Conservation (phyloP, 2,113 vertebrate species). For the Chlamydotis undulata region DNA sequence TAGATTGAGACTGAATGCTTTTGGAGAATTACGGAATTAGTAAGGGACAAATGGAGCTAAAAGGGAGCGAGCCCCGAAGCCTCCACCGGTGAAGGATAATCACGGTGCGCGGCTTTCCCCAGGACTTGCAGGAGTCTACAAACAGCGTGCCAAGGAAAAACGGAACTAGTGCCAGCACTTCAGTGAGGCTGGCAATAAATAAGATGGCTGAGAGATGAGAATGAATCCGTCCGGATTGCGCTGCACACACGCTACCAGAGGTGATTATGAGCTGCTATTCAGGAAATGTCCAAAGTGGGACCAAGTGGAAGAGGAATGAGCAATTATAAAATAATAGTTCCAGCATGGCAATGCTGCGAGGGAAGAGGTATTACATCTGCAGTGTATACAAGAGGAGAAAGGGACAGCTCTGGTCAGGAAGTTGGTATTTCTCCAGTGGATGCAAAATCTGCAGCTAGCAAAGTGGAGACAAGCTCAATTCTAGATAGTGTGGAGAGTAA, state of each 20-base stretch:
- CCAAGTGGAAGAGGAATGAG: background rate
- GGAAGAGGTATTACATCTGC: background rate
- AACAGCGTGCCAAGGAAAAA: background rate
- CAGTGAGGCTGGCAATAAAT: background rate
- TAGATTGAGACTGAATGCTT: accelerated
- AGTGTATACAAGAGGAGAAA: background rate
- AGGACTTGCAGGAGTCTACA: background rate
- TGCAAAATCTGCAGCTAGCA: background rate
- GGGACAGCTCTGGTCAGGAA: background rate
- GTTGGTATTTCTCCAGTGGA: background rate
- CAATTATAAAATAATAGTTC: background rate
- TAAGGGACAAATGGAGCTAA: background rate
- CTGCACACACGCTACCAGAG: background rate
- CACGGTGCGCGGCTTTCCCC: background rate
- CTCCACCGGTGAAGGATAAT: background rate
- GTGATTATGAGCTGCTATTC: background rate
- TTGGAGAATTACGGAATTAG: background rate
- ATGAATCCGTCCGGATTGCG: background rate
- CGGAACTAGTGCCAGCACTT: background rate
- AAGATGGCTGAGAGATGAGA: background rate
- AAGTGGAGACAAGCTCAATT: background rate
- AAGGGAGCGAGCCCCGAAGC: background rate
- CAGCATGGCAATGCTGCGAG: background rate
- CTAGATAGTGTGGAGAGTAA: background rate
- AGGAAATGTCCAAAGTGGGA: background rate